Evolutionary conservation across 2,113 vertebrate species (phyloP), one percentile per base, ranked within the genome.

Genomic region (Nicator chloris): DNA sequence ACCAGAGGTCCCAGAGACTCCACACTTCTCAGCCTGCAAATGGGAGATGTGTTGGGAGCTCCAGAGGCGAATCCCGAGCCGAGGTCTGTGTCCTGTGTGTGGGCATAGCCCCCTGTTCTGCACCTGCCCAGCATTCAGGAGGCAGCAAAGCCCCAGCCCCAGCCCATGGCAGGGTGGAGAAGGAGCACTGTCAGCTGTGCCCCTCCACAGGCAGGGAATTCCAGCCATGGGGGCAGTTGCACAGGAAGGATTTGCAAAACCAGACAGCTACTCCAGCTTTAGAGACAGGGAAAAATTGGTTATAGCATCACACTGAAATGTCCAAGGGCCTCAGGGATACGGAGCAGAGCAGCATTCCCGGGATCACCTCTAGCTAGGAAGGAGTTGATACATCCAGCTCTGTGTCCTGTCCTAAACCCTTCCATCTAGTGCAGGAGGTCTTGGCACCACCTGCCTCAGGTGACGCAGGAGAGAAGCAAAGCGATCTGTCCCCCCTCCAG

Each of bases 1-100:
- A 22, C 13, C 1, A 2, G n/a, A 7, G 15, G 16, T 63, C 56
- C 37, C 2, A 1, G 42, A 50, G 18, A 28, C 18, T 54, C 75
- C 75, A 76, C 53, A 63, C 21, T 51, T 64, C 70, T 27, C 61
- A 80, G 27, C 13, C 79, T 64, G n/a, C 21, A 64, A 20, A 80
- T 4, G 20, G 49, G 54, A 81, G 51, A 39, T 1, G 6, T 2
- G 3, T 1, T 51, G 31, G 66, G 85, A 93, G 49, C 21, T 85
- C 51, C 42, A 26, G 37, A 85, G 66, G 28, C 0, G 0, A 76
- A 18, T 61, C n/a, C 21, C 0, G 0, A 65, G 92, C 66, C 11
- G 6, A 53, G 50, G 24, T 54, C 21, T 47, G 30, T n/a, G 54
- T 37, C 15, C 44, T 10, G 22, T 22, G 15, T 9, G 49, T 4